Conservation (phyloP, 2,797 vertebrate species). For the Spizella passerina region DNA sequence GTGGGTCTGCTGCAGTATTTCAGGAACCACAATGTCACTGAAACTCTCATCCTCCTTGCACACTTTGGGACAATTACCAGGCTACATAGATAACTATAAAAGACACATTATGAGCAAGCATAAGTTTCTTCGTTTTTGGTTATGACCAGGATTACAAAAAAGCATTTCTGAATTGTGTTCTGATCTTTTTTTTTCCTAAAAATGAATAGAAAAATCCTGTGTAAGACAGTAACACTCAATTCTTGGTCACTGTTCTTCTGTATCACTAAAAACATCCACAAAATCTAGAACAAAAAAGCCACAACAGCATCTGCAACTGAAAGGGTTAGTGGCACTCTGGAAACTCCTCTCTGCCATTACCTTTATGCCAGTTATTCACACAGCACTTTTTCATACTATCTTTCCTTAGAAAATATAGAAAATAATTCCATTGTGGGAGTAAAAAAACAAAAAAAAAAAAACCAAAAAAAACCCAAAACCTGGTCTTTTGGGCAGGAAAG, state of each 20-base stretch:
- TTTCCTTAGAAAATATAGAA: conserved; percentile 14
- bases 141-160: not conserved
- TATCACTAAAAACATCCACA: not conserved
- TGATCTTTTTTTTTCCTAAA: not conserved
- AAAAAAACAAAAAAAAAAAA: not conserved
- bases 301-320: not conserved
- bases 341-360: conserved; percentile 17
- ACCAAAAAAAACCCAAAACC: not conserved
- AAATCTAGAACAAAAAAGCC: not conserved
- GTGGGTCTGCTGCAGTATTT: not conserved
- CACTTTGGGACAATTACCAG: not conserved
- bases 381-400: not conserved
- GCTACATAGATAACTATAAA: not conserved
- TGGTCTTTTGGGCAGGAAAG: not conserved
- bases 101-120: not conserved
- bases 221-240: not conserved
- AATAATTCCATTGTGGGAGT: not conserved
- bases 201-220: not conserved
- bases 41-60: not conserved
- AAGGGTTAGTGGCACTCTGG: not conserved
- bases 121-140: not conserved
- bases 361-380: conserved; percentile 13
- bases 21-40: not conserved
- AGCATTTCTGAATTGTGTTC: not conserved
- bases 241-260: not conserved